Evolutionary conservation across 2,888 invertebrate genomes (phyloP), one percentile per base, ranked within the genome.

Genomic region (Monoplex corrugatus): DNA sequence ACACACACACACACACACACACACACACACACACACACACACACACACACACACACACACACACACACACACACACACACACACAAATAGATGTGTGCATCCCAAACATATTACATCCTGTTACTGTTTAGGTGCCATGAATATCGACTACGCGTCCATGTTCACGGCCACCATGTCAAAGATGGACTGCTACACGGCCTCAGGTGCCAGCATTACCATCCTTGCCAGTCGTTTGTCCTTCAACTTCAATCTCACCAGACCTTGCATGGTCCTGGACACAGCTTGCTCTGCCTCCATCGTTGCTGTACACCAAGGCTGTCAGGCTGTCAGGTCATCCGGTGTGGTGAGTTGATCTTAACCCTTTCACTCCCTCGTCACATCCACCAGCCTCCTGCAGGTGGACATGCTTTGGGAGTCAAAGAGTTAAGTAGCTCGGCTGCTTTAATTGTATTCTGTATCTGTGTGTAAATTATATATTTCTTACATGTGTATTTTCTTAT

Each of bases 281-380:
- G 93, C 92, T 45, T 93, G 93, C 84, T 92, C 92, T 2, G 92
- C 93, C 5, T 89, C 91, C 35, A 68, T 93, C 32, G 88, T 92
- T 2, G 91, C 92, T n/a, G 88, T 93, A 45, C 92, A 93, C 63
- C 78, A 93, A 90, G 96, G 94, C 28, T 89, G 92, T 8, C 92
- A 93, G 83, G 91, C 91, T 23, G n/a, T n/a, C n/a, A n/a, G n/a
- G n/a, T n/a, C n/a, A 43, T 93, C 6, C 85, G 84, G 32, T 38
- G 80, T 84, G 92, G 92, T 92, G 87, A 82, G 86, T 57, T 38
- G n/a, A n/a, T n/a, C n/a, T n/a, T n/a, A n/a, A n/a, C n/a, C n/a
- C n/a, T n/a, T n/a, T n/a, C n/a, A n/a, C n/a, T n/a, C n/a, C n/a
- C n/a, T n/a, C n/a, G n/a, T n/a, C n/a, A n/a, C n/a, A n/a, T n/a